Base-by-base conservation (phyloP, 2,113 vertebrate species). In the Corythaeola cristata region DNA sequence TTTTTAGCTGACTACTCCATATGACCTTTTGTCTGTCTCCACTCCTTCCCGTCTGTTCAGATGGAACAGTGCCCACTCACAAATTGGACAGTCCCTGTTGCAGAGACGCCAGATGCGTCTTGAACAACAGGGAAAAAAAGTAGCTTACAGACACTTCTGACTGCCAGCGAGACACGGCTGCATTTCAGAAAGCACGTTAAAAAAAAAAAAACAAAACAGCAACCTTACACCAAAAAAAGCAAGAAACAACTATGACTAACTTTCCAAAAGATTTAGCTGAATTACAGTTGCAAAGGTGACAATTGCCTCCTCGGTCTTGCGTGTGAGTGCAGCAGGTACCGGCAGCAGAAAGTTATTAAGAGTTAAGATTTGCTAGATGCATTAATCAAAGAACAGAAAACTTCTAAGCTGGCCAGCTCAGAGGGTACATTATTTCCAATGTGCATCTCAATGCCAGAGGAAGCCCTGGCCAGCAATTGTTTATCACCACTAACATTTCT, bases 11-110 rank as follows among this genome's bases (percentile, higher is more conserved):
- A 88, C 95, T 95, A 49, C 32, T 93, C 92, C 94, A 88, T 95
- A 95, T 92, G 95, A 97, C 95, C 95, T 97, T 97, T 97, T 95
- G 90, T 95, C 88, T 90, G 76, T n/a, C 64, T 96, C 92, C 81
- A 90, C 88, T 91, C 62, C 89, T 94, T 35, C 47, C 91, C 85
- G 12, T 97, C 93, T 97, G 95, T 66, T 97, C 73, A 77, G 52
- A 94, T 95, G 95, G 96, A 97, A 86, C 72, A 33, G 53, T 92
- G 96, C 91, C 95, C 81, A 49, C 77, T 83, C 2, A 0, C 90
- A 97, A 94, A 97, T 95, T 97, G 92, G 88, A 84, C 78, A 37
- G 86, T 85, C 81, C 76, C 23, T 94, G 41, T 47, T 73, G 73
- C 91, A 82, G 87, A 90, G 50, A 92, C 50, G 63, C 80, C 94